phyloP scores from a whole-genome alignment of 2,797 vertebrate genomes.

The Psittacula echo region DNA sequence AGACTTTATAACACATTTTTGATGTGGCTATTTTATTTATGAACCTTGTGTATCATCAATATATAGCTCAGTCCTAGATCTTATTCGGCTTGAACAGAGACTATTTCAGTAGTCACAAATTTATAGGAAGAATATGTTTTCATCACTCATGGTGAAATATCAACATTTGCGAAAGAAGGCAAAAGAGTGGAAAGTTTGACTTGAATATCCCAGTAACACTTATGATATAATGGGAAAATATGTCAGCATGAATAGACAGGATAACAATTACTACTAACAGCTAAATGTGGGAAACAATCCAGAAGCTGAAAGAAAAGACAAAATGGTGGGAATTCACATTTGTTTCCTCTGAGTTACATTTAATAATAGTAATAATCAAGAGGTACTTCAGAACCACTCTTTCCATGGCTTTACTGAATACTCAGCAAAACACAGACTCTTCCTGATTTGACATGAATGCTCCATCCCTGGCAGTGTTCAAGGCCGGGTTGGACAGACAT shows the following conservation, averaged over 20 bases:
- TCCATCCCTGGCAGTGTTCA: neutral
- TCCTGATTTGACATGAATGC: neutral
- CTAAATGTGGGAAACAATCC: neutral
- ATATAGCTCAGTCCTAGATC: neutral
- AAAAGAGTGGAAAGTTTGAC: neutral
- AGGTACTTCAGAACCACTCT: neutral
- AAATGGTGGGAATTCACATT: neutral
- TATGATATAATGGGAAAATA: neutral
- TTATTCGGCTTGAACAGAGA: neutral
- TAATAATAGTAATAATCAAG: neutral
- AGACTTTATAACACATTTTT: neutral
- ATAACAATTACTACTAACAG: neutral
- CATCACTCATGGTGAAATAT: neutral
- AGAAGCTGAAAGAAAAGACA: neutral
- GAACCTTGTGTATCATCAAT: neutral
- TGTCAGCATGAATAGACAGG: neutral
- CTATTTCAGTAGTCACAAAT: neutral
- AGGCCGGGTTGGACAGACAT: neutral
- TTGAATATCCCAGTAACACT: neutral
- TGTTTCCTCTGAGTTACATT: neutral
- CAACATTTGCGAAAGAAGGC: neutral
- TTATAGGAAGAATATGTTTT: neutral
- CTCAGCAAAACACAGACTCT: neutral
- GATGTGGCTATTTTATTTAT: neutral
- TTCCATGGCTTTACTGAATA: neutral